phyloP scores from a whole-genome alignment of 2,888 invertebrate species.

The Tiliacea citrago region DNA sequence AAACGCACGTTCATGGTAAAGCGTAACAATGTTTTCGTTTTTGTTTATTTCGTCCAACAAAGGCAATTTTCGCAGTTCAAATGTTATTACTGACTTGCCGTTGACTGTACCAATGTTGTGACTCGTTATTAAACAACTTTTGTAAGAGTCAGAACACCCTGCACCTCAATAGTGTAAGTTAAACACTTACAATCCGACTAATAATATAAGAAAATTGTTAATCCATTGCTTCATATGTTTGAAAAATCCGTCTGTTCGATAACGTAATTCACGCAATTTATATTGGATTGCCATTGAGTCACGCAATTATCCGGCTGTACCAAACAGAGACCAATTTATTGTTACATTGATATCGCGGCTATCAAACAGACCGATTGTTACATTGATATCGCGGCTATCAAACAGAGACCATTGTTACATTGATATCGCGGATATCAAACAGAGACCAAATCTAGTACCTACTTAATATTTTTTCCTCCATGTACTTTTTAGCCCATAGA shows the following conservation, averaged over 20 bases:
- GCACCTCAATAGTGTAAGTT: background rate
- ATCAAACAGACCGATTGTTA: no score
- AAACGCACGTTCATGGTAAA: background rate
- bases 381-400: no score
- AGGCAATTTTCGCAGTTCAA: background rate
- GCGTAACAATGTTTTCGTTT: background rate
- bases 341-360: no score
- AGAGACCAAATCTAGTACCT: background rate
- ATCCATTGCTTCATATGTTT: background rate
- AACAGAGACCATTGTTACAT: no score
- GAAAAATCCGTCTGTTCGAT: background rate
- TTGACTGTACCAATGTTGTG: background rate
- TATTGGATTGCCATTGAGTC: background rate
- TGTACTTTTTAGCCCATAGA: background rate
- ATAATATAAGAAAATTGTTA: background rate
- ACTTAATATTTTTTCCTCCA: background rate
- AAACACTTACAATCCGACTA: background rate
- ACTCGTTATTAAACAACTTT: background rate
- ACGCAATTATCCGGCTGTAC: background rate
- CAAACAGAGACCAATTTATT: no score
- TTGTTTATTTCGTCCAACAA: background rate
- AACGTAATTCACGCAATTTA: background rate
- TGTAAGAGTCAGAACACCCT: background rate
- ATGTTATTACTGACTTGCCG: background rate
- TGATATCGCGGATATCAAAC: background rate